These are phyloP conservation scores for Drosophila monieri DNA, from an alignment of 2,888 invertebrate species.

Conservation along the genomic window DNA sequence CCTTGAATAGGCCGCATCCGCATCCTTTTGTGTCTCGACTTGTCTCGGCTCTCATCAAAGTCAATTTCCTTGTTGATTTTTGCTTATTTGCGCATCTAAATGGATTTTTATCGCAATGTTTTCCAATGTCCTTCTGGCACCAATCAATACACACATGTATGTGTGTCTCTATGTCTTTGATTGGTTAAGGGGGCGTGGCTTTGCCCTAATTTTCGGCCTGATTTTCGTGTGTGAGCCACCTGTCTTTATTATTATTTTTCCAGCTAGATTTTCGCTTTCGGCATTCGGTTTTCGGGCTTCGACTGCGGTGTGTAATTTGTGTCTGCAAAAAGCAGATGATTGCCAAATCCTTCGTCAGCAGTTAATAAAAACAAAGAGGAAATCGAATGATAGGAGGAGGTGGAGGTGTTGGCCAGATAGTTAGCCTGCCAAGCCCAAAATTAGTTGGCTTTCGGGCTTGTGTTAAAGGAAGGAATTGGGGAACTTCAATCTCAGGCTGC, in stretches of 20 bases:
- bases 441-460: no score
- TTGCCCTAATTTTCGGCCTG: slow-evolving; percentile 60
- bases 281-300: neutral
- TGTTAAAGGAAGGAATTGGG: neutral
- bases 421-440: slow-evolving; percentile 5
- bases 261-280: slow-evolving; percentile 7
- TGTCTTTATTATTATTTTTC: slow-evolving; percentile 41
- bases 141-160: slow-evolving; percentile 57
- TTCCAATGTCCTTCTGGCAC: slow-evolving; percentile 76
- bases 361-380: slow-evolving; percentile 70
- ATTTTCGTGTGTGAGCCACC: slow-evolving; percentile 51
- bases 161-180: neutral
- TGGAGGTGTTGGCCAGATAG: slow-evolving; percentile 10
- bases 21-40: slow-evolving; percentile 23
- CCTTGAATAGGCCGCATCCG: slow-evolving; percentile 5
- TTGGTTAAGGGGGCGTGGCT: slow-evolving; percentile 15
- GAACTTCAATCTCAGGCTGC: no score
- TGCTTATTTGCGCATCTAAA: slow-evolving; percentile 79
- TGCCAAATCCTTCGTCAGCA: slow-evolving; percentile 72
- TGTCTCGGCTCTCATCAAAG: slow-evolving; percentile 67
- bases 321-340: slow-evolving; percentile 53
- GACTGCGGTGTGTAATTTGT: slow-evolving; percentile 1
- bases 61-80: slow-evolving; percentile 80
- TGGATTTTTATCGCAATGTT: slow-evolving; percentile 80
- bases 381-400: slow-evolving; percentile 41